Evolutionary conservation across 2,113 vertebrate genomes (phyloP), one percentile per base, ranked within the genome.

Genomic region (Aix galericulata): DNA sequence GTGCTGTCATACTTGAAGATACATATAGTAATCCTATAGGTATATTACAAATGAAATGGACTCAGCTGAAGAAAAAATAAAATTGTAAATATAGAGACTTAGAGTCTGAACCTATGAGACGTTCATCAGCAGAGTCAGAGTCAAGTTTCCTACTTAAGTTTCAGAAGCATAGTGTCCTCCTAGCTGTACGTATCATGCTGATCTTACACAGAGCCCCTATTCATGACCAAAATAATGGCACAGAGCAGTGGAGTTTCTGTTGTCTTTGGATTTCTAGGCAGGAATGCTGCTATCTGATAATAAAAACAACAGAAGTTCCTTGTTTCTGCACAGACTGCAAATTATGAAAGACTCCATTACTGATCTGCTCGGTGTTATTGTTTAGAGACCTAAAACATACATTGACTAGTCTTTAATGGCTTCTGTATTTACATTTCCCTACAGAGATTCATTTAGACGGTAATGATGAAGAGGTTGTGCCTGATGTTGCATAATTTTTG

Each of bases 1-100:
- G 31, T 82, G 52, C 55, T 96, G 73, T 94, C 93, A 89, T 91
- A 93, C 69, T 90, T 82, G 71, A 96, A 2, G 38, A 93, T 86
- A 88, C 64, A 89, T 86, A 89, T 64, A 89, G 58, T 85, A 96
- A 75, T 79, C 83, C 86, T 94, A 91, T 93, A 95, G 97, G 97
- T 96, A 98, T 97, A 97, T 98, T 98, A 97, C 97, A 97, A 98
- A 98, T 97, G 96, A 98, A 98, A 97, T 96, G 50, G 97, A 95
- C 58, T 93, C 91, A 97, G 96, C 95, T 97, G 94, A 96, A 98
- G 89, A 88, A 88, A 82, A 92, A 84, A 72, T n/a, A 67, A 81
- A 94, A 89, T 67, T 89, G 46, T 23, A 71, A 93, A 91, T 60
- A 94, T 66, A 94, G 95, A 91, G 85, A 48, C 71, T 44, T 75